These are phyloP conservation scores for Epinephelus moara DNA, from an alignment of 2,113 vertebrate genomes.

Conservation along the genomic window DNA sequence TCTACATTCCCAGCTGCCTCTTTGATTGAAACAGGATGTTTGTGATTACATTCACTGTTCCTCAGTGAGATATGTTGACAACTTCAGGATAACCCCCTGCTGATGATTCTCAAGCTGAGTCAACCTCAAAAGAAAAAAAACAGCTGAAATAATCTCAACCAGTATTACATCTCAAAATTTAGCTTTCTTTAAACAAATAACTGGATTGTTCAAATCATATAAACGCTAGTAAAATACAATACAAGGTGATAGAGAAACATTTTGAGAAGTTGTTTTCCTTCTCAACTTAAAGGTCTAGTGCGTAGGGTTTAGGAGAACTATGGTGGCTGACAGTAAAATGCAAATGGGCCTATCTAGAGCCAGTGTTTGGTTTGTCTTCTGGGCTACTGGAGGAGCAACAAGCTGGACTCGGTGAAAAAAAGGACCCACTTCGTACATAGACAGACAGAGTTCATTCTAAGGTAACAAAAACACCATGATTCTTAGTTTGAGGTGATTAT, in stretches of 20 bases:
- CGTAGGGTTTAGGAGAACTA: too few species aligned
- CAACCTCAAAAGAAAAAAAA: slow-evolving; percentile 9
- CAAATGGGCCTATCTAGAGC: too few species aligned
- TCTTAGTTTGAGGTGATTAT: too few species aligned
- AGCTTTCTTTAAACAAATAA: neutral
- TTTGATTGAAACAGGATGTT: slow-evolving; percentile 50
- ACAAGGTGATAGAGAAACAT: neutral
- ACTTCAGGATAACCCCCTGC: neutral
- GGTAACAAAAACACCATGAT: too few species aligned
- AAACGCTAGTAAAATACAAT: neutral
- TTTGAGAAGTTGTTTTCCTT: neutral
- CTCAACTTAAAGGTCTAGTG: neutral
- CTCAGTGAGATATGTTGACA: neutral
- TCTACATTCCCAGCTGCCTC: slow-evolving; percentile 16
- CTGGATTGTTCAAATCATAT: neutral
- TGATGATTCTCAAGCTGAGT: slow-evolving; percentile 19
- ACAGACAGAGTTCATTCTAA: too few species aligned
- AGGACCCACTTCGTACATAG: too few species aligned
- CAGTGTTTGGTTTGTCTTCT: too few species aligned
- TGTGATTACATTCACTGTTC: slow-evolving; percentile 43
- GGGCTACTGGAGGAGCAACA: too few species aligned
- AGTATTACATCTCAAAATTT: neutral
- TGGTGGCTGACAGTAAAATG: too few species aligned
- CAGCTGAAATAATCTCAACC: neutral
- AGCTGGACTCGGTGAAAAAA: too few species aligned